Percentiles rank a stretch among this genome's conserved stretches.
Evolutionary conservation across 2,888 invertebrate genomes (phyloP).

Genomic region (Clistopyga incitator): DNA sequence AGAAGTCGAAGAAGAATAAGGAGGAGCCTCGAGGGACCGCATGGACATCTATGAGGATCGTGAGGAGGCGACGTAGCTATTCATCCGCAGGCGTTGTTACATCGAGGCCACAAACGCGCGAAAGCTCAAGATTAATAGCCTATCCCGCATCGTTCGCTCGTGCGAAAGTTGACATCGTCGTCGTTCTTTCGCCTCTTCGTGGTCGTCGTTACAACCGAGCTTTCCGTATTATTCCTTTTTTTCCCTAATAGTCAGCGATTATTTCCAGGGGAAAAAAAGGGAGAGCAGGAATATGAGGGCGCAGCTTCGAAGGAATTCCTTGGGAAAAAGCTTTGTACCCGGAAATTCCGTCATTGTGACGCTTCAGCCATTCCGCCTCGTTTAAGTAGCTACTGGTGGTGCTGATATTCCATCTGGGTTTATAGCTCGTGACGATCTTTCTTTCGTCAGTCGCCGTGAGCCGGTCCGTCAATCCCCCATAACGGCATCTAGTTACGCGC

Average conservation of each 20-base stretch:
- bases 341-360: constrained; percentile 42
- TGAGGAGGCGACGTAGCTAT: constrained; percentile 20
- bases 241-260: constrained; percentile 70
- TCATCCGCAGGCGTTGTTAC: constrained; percentile 41
- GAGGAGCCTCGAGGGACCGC: constrained; percentile 21
- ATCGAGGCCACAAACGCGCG: constrained; percentile 19
- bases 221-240: too few species aligned
- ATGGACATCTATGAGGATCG: constrained; percentile 36
- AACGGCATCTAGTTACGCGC: constrained; percentile 75
- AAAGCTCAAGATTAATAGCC: constrained; percentile 68
- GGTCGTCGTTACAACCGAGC: constrained; percentile 65
- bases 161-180: constrained; percentile 58
- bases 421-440: constrained; percentile 43
- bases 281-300: constrained; percentile 53
- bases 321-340: constrained; percentile 28
- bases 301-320: constrained; percentile 22
- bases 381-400: neutral
- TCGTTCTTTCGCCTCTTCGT: constrained; percentile 27
- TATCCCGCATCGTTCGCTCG: constrained; percentile 66
- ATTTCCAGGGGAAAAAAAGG: constrained; percentile 51
- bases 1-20: neutral
- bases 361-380: constrained; percentile 7
- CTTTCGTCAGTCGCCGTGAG: constrained; percentile 62
- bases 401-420: constrained; percentile 16
- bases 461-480: constrained; percentile 28